phyloP scores from a whole-genome alignment of 1,140 invertebrate species.

The Psilanteris sp. region DNA sequence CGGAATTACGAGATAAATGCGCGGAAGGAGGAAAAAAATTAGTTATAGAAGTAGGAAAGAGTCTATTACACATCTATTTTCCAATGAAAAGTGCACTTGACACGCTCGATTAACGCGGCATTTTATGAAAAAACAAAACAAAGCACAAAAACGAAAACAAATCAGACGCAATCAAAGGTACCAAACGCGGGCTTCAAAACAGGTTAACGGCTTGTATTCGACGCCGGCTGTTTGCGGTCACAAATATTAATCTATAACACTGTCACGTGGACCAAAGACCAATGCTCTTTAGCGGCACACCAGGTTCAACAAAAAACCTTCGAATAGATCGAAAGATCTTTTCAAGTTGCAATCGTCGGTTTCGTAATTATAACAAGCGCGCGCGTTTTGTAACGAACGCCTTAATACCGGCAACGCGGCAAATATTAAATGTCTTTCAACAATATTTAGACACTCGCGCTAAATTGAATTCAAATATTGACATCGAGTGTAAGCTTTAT shows the following conservation, averaged over 20 bases:
- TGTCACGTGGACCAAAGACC: too few relatives aligned
- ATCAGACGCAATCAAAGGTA: too few relatives aligned
- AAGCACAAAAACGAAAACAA: too few relatives aligned
- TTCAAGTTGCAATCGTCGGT: too few relatives aligned
- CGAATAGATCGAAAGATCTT: too few relatives aligned
- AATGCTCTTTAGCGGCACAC: too few relatives aligned
- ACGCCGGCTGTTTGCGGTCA: too few relatives aligned
- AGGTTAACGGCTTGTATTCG: too few relatives aligned
- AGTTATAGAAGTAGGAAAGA: conserved; percentile 17
- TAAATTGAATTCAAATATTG: conserved; percentile 57
- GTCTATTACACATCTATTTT: conserved; percentile 11
- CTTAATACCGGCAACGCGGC: conserved; percentile 7
- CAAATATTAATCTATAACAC: too few relatives aligned
- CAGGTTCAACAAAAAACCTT: too few relatives aligned
- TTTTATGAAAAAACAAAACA: background rate
- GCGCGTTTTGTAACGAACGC: background rate
- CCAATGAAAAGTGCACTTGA: conserved; percentile 2
- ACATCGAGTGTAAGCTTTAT: conserved; percentile 35
- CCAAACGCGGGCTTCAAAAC: too few relatives aligned
- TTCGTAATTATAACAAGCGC: too few relatives aligned
- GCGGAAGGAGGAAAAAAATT: conserved; percentile 4
- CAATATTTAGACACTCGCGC: conserved; percentile 28
- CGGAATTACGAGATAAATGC: conserved; percentile 11
- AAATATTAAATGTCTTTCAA: conserved; percentile 28
- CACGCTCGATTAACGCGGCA: conserved; percentile 11